Evolutionary conservation across 2,888 invertebrate genomes (phyloP).

Genomic region (Athetis lepigone): DNA sequence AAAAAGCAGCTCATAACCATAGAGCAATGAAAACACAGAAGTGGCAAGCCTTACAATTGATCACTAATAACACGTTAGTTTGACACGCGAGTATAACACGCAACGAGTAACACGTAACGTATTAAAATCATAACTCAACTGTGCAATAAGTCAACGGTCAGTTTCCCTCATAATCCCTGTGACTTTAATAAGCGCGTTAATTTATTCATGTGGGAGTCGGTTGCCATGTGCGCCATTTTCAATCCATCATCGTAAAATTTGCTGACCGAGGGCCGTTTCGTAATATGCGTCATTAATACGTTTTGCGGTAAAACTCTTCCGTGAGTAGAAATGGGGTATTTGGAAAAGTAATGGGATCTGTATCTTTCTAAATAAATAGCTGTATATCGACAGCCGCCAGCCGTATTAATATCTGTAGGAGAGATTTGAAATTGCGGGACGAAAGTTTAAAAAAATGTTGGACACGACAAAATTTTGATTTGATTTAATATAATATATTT

Average conservation of each 20-base stretch:
- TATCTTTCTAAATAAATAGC: conserved; percentile 23
- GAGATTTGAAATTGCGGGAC: not conserved
- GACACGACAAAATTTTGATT: too few species aligned
- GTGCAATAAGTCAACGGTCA: conserved; percentile 64
- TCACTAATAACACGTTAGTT: conserved; percentile 61
- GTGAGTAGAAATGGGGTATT: conserved; percentile 25
- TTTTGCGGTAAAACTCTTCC: conserved; percentile 40
- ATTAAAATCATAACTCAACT: conserved; percentile 64
- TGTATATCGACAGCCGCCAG: not conserved
- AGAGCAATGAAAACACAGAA: conserved; percentile 49
- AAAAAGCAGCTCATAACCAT: conserved; percentile 47
- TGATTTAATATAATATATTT: too few species aligned
- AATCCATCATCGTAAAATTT: conserved; percentile 69
- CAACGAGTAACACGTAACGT: conserved; percentile 53
- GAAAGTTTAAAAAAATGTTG: not conserved
- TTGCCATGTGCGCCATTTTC: conserved; percentile 63
- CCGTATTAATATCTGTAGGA: too few species aligned
- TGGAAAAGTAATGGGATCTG: conserved; percentile 9
- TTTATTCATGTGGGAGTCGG: conserved; percentile 68
- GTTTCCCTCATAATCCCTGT: conserved; percentile 55
- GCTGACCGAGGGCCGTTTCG: conserved; percentile 51
- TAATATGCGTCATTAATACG: conserved; percentile 54
- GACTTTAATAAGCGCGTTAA: conserved; percentile 70
- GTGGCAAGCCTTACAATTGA: conserved; percentile 57
- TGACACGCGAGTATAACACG: conserved; percentile 64